A percentile compares a stretch with the other conserved stretches of the same genome.
phyloP scores from a whole-genome alignment of 2,797 vertebrate species.

The Clarias pachynema region DNA sequence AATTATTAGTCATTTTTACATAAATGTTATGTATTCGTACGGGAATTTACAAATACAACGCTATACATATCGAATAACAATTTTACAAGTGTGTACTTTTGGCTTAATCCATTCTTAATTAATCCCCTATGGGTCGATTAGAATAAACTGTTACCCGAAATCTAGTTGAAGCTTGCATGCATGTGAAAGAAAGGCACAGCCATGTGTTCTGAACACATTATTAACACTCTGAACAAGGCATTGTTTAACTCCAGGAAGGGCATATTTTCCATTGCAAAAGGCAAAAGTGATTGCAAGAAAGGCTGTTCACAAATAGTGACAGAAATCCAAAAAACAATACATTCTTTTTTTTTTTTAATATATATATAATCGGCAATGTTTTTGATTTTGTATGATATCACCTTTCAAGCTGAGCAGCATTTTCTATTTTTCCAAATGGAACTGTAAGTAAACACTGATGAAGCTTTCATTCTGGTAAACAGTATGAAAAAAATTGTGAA shows the following conservation, averaged over 20 bases:
- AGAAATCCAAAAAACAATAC: slow-evolving; percentile 17
- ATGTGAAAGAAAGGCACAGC: slow-evolving; percentile 27
- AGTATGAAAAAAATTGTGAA: neutral
- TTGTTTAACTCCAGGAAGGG: neutral
- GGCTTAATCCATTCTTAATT: neutral
- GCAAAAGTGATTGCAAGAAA: slow-evolving; percentile 14
- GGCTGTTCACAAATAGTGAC: neutral
- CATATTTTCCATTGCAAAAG: slow-evolving; percentile 21
- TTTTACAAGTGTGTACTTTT: neutral
- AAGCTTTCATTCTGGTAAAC: slow-evolving; percentile 21
- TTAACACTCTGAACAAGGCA: slow-evolving; percentile 9
- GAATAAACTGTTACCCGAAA: slow-evolving; percentile 6
- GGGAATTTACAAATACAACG: neutral
- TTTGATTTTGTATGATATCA: neutral
- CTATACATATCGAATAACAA: neutral
- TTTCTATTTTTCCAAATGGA: neutral
- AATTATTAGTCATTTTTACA: neutral
- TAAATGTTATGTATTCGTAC: neutral
- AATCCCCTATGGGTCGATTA: neutral
- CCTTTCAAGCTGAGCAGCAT: slow-evolving; percentile 12
- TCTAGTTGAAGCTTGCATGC: slow-evolving; percentile 6
- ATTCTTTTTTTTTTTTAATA: slow-evolving; percentile 3
- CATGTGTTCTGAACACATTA: slow-evolving; percentile 18
- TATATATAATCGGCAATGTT: neutral
- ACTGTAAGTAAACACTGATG: neutral